Evolutionary conservation across 2,113 vertebrate species (phyloP).

Genomic region (Pseudonaja textilis): DNA sequence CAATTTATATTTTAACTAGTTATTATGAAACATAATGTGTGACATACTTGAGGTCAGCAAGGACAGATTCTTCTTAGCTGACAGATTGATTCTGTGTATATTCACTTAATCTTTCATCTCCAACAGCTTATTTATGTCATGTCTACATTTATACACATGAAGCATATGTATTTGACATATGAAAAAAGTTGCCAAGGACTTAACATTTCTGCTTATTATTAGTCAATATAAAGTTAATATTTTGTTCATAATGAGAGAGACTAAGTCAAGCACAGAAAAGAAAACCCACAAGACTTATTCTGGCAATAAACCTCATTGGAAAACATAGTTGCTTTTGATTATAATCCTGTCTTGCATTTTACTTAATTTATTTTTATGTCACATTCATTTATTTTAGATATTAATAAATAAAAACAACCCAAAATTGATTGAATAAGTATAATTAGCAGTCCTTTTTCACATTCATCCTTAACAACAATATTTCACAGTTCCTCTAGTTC

Average conservation of each 20-base stretch:
- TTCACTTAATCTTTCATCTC: constrained; percentile 4
- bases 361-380: background rate
- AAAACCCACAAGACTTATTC: background rate
- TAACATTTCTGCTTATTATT: background rate
- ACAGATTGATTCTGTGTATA: background rate
- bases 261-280: background rate
- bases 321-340: background rate
- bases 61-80: constrained; percentile 2
- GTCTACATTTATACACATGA: background rate
- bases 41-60: background rate
- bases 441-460: background rate
- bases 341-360: background rate
- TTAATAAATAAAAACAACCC: background rate
- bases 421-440: background rate
- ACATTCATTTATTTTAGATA: background rate
- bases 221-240: background rate
- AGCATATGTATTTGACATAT: constrained; percentile 10
- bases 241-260: background rate
- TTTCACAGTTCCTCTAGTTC: background rate
- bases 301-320: background rate
- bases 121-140: constrained; percentile 9
- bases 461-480: background rate
- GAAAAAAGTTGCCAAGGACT: background rate
- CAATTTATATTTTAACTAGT: background rate
- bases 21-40: background rate